Conservation (phyloP, 2,113 vertebrate genomes). For the Melanerpes aurifrons region DNA sequence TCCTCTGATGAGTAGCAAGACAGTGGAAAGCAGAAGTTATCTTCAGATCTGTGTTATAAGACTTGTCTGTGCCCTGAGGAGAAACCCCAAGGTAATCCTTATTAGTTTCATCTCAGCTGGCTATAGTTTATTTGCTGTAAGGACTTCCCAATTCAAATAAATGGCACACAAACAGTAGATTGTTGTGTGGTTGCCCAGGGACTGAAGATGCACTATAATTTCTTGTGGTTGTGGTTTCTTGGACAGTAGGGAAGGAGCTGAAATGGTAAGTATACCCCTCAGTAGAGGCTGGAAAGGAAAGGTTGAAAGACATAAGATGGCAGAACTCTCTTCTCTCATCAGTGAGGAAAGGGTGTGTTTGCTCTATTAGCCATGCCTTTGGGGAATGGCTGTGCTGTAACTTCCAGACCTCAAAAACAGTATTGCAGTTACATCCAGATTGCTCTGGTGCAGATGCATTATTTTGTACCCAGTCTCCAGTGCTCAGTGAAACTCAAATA, state of each 20-base stretch:
- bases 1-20: neutral
- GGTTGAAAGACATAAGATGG: neutral
- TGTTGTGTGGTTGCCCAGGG: neutral
- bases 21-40: neutral
- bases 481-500: neutral
- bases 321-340: neutral
- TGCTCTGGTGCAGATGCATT: neutral
- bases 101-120: neutral
- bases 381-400: neutral
- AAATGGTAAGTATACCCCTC: neutral
- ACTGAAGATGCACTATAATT: neutral
- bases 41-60: neutral
- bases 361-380: neutral
- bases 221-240: neutral
- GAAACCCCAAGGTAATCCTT: neutral
- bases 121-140: neutral
- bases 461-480: neutral
- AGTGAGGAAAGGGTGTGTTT: neutral
- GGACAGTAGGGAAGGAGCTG: neutral
- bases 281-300: neutral
- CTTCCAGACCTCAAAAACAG: neutral
- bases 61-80: neutral
- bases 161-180: neutral
- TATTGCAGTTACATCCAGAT: neutral
- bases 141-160: neutral